These are phyloP conservation scores for Lamellibrachia luymesi DNA, from an alignment of 1,140 invertebrate species.

Conservation along the genomic window DNA sequence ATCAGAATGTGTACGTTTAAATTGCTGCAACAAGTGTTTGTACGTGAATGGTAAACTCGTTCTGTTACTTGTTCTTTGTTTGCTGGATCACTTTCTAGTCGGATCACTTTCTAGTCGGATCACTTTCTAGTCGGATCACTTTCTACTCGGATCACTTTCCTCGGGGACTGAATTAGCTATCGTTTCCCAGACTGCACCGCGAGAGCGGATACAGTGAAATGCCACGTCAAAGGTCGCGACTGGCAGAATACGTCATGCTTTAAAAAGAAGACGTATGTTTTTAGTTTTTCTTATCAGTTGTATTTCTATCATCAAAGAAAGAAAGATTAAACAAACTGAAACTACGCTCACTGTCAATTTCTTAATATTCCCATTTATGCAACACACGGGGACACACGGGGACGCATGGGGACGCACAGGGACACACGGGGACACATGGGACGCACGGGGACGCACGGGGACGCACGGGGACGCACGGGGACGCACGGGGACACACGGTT, in stretches of 20 bases:
- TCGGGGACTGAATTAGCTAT: not conserved
- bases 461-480: not conserved
- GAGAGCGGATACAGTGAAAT: not conserved
- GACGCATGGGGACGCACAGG: not conserved
- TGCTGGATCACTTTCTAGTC: too few relatives aligned
- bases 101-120: too few relatives aligned
- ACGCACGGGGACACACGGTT: not conserved
- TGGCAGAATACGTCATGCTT: too few relatives aligned
- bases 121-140: too few relatives aligned
- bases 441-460: not conserved
- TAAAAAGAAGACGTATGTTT: too few relatives aligned
- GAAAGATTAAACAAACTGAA: too few relatives aligned
- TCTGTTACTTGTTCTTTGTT: too few relatives aligned
- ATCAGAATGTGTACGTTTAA: not conserved
- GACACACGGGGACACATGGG: not conserved
- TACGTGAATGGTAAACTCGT: not conserved
- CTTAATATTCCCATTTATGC: not conserved
- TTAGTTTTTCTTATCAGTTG: too few relatives aligned
- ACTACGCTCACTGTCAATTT: too few relatives aligned
- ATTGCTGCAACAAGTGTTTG: not conserved
- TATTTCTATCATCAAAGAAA: too few relatives aligned
- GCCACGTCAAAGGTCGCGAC: not conserved
- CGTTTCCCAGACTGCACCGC: not conserved
- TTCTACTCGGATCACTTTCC: too few relatives aligned
- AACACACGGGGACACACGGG: not conserved